Evolutionary conservation across 2,113 vertebrate species (phyloP).

Genomic region (Megaptera novaeangliae): DNA sequence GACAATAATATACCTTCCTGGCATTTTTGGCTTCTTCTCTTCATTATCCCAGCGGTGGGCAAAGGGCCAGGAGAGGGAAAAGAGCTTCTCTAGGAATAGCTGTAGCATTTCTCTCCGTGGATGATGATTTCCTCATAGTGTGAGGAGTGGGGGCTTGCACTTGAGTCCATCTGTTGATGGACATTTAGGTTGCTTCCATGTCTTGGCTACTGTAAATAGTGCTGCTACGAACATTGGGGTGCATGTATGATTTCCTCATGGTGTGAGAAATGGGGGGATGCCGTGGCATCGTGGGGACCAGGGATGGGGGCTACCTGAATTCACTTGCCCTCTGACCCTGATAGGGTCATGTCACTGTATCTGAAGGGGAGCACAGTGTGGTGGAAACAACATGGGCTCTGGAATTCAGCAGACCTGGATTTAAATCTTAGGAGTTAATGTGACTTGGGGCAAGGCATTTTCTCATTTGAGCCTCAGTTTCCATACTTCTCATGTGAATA

Average conservation of each 20-base stretch:
- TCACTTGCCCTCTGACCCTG: neutral
- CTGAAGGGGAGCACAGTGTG: neutral
- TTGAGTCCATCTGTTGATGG: neutral
- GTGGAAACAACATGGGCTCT: neutral
- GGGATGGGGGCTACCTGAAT: too few species aligned
- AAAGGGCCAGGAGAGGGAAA: neutral
- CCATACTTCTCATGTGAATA: neutral
- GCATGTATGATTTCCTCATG: neutral
- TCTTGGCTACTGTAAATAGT: neutral
- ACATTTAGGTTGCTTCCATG: neutral
- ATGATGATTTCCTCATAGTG: neutral
- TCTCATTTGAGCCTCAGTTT: neutral
- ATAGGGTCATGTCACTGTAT: neutral
- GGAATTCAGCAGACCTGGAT: neutral
- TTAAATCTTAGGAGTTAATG: neutral
- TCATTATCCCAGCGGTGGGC: neutral
- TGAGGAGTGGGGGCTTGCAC: too few species aligned
- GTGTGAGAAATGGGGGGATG: too few species aligned
- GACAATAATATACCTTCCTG: neutral
- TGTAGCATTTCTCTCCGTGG: neutral
- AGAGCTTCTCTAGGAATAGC: neutral
- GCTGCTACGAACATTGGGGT: neutral
- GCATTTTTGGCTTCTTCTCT: neutral
- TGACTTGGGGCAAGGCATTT: neutral
- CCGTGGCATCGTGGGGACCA: neutral